Percentiles rank a stretch among this genome's conserved stretches.
These are phyloP conservation scores for Perca flavescens DNA, from an alignment of 2,113 vertebrate species.

Conservation along the genomic window DNA sequence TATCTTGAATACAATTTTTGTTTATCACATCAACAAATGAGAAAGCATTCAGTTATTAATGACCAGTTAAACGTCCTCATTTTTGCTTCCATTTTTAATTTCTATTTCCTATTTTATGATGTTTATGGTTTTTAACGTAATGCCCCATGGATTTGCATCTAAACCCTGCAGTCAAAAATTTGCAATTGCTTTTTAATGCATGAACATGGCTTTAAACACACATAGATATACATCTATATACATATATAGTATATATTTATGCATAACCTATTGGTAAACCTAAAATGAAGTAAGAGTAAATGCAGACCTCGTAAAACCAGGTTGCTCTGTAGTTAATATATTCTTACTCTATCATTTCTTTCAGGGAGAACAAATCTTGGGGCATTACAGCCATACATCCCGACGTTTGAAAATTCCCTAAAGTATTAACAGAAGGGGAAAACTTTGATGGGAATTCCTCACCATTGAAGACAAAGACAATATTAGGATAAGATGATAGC, in stretches of 20 bases:
- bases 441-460: conserved; percentile 99
- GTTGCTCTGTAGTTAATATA: conserved; percentile 99
- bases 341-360: conserved; percentile 99
- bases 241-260: conserved; percentile 72
- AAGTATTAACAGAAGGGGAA: conserved; percentile 99
- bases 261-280: conserved; percentile 79
- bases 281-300: conserved; percentile 87
- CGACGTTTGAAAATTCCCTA: conserved; percentile 99
- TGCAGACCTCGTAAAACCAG: conserved; percentile 97
- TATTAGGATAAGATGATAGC: conserved; percentile 97
- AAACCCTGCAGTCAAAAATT: conserved; percentile 86
- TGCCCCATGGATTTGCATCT: conserved; percentile 96
- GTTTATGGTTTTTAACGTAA: conserved; percentile 90
- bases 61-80: conserved; percentile 79
- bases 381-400: conserved; percentile 99
- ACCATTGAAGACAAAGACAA: conserved; percentile 99
- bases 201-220: conserved; percentile 88
- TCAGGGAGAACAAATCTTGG: conserved; percentile 99
- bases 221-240: conserved; percentile 72
- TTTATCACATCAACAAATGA: conserved; percentile 78
- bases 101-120: conserved; percentile 84
- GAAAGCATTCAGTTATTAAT: conserved; percentile 75
- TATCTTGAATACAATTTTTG: conserved; percentile 71
- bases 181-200: conserved; percentile 93
- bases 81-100: conserved; percentile 84